phyloP scores from a whole-genome alignment of 2,113 vertebrate species.

The Rattus rattus region DNA sequence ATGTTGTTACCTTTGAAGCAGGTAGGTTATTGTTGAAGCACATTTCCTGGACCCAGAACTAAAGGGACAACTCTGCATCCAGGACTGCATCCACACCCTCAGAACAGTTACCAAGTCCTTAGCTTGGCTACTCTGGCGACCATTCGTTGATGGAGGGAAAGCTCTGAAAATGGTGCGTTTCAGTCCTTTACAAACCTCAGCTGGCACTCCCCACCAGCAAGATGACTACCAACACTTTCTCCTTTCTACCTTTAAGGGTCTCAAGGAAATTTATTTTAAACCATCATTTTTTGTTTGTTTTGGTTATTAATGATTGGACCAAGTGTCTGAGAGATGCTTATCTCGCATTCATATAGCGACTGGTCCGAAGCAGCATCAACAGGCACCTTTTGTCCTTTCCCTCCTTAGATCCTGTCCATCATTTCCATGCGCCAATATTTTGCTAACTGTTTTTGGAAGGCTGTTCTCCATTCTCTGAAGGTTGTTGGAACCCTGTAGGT shows the following conservation, averaged over 20 bases:
- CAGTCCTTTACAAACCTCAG: neutral
- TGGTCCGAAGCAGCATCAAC: neutral
- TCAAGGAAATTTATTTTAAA: neutral
- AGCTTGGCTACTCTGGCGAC: neutral
- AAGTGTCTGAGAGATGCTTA: neutral
- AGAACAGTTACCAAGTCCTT: too few relatives aligned
- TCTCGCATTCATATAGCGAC: neutral
- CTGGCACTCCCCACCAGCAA: rapidly evolving
- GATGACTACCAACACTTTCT: rapidly evolving
- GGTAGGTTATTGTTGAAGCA: neutral
- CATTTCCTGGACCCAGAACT: neutral
- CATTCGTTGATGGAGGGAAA: neutral
- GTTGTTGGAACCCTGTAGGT: neutral
- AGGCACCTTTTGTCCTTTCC: neutral
- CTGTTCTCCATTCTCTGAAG: neutral
- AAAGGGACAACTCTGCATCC: neutral
- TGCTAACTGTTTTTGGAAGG: neutral
- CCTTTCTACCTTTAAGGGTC: neutral
- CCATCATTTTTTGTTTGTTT: too few relatives aligned
- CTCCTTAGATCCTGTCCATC: too few relatives aligned
- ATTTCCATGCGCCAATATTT: neutral
- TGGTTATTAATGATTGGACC: neutral
- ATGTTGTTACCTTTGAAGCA: neutral
- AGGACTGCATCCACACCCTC: neutral
- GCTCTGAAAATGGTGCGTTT: neutral